These are phyloP conservation scores for Salmo trutta DNA, from an alignment of 2,797 vertebrate genomes.

Conservation along the genomic window DNA sequence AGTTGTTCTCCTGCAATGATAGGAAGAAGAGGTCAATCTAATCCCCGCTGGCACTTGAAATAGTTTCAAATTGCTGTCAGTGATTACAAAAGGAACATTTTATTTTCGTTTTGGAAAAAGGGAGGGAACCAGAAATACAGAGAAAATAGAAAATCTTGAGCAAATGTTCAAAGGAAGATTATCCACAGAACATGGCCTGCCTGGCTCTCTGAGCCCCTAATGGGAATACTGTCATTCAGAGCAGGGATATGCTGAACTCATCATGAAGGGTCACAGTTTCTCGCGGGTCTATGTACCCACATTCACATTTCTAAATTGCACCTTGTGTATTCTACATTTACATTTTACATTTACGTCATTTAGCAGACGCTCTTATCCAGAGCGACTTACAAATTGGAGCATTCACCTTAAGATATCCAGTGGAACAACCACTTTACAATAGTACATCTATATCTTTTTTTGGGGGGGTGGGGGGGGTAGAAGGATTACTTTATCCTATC, in stretches of 20 bases:
- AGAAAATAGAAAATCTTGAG: constrained; percentile 56
- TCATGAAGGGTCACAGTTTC: constrained; percentile 21
- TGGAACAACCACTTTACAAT: too few relatives aligned
- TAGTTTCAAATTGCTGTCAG: constrained; percentile 21
- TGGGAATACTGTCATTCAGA: constrained; percentile 38
- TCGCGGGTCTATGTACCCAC: too few relatives aligned
- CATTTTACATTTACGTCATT: too few relatives aligned
- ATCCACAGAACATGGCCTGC: constrained; percentile 58
- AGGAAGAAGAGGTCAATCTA: constrained; percentile 26
- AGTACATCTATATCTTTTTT: too few relatives aligned
- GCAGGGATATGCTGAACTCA: constrained; percentile 32
- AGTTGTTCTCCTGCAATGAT: neutral
- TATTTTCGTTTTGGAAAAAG: constrained; percentile 32
- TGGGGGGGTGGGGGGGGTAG: too few relatives aligned
- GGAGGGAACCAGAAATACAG: constrained; percentile 42
- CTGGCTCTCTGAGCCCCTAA: constrained; percentile 35
- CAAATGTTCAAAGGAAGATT: constrained; percentile 67
- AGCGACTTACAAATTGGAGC: too few relatives aligned
- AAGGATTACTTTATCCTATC: too few relatives aligned
- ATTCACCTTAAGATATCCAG: too few relatives aligned
- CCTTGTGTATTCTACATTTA: too few relatives aligned
- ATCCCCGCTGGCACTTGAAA: constrained; percentile 18
- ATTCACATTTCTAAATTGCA: too few relatives aligned
- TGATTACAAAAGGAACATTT: constrained; percentile 14
- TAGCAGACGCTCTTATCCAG: too few relatives aligned